Evolutionary conservation across 1,140 invertebrate species (phyloP), one percentile per base, ranked within the genome.

Genomic region (Bombus fervidus): DNA sequence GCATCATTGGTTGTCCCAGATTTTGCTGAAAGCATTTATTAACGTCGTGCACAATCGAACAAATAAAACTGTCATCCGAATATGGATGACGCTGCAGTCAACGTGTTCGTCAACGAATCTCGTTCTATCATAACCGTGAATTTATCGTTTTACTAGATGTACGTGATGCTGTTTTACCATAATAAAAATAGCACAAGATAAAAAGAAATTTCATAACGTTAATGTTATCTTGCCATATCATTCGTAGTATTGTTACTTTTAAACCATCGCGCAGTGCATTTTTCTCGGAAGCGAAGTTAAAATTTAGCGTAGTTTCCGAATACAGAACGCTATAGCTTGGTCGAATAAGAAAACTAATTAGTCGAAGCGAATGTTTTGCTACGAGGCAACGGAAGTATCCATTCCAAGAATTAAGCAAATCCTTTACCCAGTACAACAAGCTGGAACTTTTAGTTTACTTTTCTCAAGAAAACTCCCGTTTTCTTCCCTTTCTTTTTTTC

Each of bases 331-430:
- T 5, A 47, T 25, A 15, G 37, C 34, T 37, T 28, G 28, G 28
- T 41, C 43, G 74, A 69, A 31, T 69, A 22, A 69, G 82, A 59
- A 71, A 68, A 59, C 39, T 83, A 83, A 83, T 83, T 83, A 83
- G 75, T 71, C 34, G 47, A 69, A 69, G 34, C 12, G 78, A 39
- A 39, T 28, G 64, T 83, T 78, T 71, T 34, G 47, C 25, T 31
- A 12, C 37, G 22, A 41, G 18, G 71, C 8, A 64, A 41, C 39
- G 13, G 13, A 77, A 77, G 62, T 83, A 76, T 75, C 62, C 34
- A 57, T 69, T 59, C 34, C n/a, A n/a, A 34, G 41, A 53, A 71
- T 69, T 77, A 78, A 83, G 39, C 37, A 69, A 69, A 78, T 78
- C n/a, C n/a, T 69, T 69, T 66, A 78, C 25, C 28, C 47, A 12